Percentiles rank a stretch among this genome's conserved stretches.
phyloP scores from a whole-genome alignment of 1,140 invertebrate species.

The Zelostemma sp. region DNA sequence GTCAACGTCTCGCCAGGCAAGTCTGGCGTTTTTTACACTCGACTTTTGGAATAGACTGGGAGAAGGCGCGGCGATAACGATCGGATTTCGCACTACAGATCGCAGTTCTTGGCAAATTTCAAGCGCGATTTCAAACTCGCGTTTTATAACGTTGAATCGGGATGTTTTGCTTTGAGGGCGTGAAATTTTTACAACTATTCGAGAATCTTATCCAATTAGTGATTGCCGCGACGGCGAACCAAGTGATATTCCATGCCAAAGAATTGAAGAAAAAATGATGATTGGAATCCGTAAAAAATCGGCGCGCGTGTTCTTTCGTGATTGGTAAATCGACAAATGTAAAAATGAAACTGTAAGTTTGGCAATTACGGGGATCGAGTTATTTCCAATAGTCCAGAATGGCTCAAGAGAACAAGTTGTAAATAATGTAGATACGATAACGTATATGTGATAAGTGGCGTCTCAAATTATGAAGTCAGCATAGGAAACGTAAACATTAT shows the following conservation, averaged over 20 bases:
- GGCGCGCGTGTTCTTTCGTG: neutral
- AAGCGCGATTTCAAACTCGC: too few relatives aligned
- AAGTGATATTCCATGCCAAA: too few relatives aligned
- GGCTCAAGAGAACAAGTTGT: conserved; percentile 47
- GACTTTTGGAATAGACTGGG: too few relatives aligned
- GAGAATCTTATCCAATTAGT: too few relatives aligned
- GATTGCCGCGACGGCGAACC: too few relatives aligned
- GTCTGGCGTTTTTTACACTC: too few relatives aligned
- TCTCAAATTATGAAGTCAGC: conserved; percentile 55
- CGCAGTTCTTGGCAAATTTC: neutral
- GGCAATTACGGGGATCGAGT: neutral
- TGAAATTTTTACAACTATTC: neutral
- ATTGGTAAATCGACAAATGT: neutral
- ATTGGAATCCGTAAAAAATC: too few relatives aligned
- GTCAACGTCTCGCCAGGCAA: conserved; percentile 26
- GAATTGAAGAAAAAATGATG: too few relatives aligned
- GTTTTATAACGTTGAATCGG: too few relatives aligned
- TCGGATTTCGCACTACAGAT: neutral
- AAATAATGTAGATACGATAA: conserved; percentile 65
- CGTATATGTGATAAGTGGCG: conserved; percentile 64
- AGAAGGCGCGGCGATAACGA: too few relatives aligned
- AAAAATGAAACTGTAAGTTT: neutral
- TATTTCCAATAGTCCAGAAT: neutral
- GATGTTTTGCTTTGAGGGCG: too few relatives aligned
- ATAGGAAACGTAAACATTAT: conserved; percentile 27